A percentile compares a stretch with the other conserved stretches of the same genome.
Conservation (phyloP, 1,140 invertebrate species). For the Meteorus sp. region DNA sequence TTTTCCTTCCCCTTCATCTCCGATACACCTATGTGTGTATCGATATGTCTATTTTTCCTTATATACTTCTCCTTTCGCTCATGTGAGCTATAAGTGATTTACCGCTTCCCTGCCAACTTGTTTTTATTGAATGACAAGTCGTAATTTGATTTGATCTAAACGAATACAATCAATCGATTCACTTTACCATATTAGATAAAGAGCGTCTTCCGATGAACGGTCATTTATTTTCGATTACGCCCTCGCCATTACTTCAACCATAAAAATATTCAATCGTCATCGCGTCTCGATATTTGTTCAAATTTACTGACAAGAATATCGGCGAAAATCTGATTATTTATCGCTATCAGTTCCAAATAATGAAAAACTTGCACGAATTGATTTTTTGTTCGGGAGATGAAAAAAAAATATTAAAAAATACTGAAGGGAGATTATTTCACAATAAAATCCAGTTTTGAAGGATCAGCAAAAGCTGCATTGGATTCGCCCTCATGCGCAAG, state of each 20-base stretch:
- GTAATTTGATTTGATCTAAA: conserved; percentile 51
- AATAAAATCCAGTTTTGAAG: conserved; percentile 39
- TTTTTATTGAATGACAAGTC: conserved; percentile 54
- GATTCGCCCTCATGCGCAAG: conserved; percentile 41
- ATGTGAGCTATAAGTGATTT: conserved; percentile 53
- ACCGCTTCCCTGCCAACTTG: conserved; percentile 49
- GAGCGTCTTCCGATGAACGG: conserved; percentile 6
- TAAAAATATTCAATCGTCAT: background rate
- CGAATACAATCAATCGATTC: conserved; percentile 56
- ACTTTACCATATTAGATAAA: conserved; percentile 39
- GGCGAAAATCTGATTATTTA: too few relatives aligned
- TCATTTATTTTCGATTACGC: background rate
- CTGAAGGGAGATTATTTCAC: conserved; percentile 13
- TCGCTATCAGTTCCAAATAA: too few relatives aligned
- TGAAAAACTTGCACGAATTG: too few relatives aligned
- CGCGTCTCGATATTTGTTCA: conserved; percentile 7
- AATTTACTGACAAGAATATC: background rate
- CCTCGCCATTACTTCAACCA: background rate
- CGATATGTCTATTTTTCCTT: background rate
- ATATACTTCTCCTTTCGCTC: conserved; percentile 30
- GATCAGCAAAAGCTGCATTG: conserved; percentile 50
- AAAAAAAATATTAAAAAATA: conserved; percentile 2
- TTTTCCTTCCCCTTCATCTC: too few relatives aligned
- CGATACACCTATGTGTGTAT: background rate
- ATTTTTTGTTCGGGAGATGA: too few relatives aligned